Base-by-base conservation (phyloP, 2,797 vertebrate genomes). In the Silurus aristotelis region DNA sequence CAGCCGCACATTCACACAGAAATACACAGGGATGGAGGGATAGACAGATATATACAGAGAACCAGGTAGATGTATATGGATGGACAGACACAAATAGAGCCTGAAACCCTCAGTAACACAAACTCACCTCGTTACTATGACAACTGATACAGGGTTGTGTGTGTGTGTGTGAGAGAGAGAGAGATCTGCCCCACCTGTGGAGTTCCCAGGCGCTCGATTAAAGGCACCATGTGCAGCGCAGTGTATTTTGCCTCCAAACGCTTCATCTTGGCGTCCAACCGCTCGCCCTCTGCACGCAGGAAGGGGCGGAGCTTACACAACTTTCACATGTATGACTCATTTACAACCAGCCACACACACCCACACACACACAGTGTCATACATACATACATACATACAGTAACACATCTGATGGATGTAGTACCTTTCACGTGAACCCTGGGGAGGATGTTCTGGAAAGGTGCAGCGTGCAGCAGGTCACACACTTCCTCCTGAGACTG, bases 261-360 rank as follows among this genome's bases (percentile, higher is more conserved):
- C 88, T 99, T 99, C 98, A 99, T 99, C 94, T 99, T 99, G 86
- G 98, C 97, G 89, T 99, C 98, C 0, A 99, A 95, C 38, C 98
- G 97, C 91, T 99, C 98, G 1, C 98, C 98, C 93, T 99, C 98
- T 99, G 89, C 43, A 92, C 88, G 52, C 8, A 22, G 25, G 8
- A 73, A 8, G 6, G 63, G 67, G 19, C 5, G 75, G 14, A 15
- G 71, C 19, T 70, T 83, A 68, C 0, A 46, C 13, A 7, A 14
- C 31, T 61, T 78, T 22, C 19, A 61, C 75, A 78, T 17, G 20
- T 0, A 43, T 14, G 19, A 61, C 31, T 19, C 48, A 52, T 7
- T 60, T 17, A 63, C 20, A 55, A 52, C 19, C 68, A 0, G n/a
- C 3, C 22, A 75, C 71, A 43, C 14, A 43, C 58, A 66, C 56